Conservation (phyloP, 1,140 invertebrate species). For the Anastatus disparis region DNA sequence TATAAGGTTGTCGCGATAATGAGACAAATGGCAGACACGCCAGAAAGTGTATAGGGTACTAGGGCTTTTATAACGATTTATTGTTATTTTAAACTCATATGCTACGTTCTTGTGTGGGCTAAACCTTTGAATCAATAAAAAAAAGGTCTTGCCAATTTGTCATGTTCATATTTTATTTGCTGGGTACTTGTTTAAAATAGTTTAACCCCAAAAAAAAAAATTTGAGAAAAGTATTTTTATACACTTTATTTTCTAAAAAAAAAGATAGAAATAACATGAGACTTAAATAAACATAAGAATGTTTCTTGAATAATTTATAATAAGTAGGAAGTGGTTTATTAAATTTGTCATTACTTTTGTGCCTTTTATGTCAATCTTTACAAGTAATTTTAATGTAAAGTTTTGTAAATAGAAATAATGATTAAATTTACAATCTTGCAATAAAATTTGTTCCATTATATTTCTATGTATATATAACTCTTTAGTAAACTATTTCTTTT, state of each 20-base stretch:
- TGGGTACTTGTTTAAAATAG: constrained; percentile 41
- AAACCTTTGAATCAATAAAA: constrained; percentile 31
- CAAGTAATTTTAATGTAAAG: constrained; percentile 38
- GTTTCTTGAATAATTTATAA: constrained; percentile 38
- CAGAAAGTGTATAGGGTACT: constrained; percentile 37
- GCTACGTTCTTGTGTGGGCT: constrained; percentile 35
- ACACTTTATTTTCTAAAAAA: constrained; percentile 41
- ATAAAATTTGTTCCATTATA: constrained; percentile 38
- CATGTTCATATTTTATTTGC: constrained; percentile 40
- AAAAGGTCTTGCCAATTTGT: constrained; percentile 40
- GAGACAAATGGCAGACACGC: constrained; percentile 30
- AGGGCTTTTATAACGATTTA: constrained; percentile 41
- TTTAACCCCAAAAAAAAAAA: constrained; percentile 40
- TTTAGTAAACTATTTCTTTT: constrained; percentile 40
- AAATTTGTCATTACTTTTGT: constrained; percentile 42
- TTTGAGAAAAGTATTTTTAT: constrained; percentile 41
- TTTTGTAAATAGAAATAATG: constrained; percentile 41
- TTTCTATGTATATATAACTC: constrained; percentile 27
- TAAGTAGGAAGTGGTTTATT: constrained; percentile 39
- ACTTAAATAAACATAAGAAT: constrained; percentile 38
- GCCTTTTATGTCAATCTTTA: constrained; percentile 39
- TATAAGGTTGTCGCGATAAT: constrained; percentile 35
- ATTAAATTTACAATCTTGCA: constrained; percentile 37
- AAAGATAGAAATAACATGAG: constrained; percentile 30
- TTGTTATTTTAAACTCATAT: constrained; percentile 42